Base-by-base conservation (phyloP, 2,113 vertebrate species). In the Scortum barcoo region DNA sequence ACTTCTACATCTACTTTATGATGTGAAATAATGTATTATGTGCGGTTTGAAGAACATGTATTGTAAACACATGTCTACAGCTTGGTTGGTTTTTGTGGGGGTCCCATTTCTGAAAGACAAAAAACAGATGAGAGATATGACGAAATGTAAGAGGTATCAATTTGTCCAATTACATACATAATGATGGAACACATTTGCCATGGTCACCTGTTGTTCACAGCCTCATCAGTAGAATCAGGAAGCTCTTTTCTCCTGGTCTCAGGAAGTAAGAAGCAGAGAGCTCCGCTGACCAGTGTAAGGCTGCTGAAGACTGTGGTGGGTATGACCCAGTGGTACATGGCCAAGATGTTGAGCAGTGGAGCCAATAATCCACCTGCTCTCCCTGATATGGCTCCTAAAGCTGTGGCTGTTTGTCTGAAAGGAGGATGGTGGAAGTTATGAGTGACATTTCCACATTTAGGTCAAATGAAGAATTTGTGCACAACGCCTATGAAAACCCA, bases 341-440 rank as follows among this genome's bases (percentile, higher is more conserved):
- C 81, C 85, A 96, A 61, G 57, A 96, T 88, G 42, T 77, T 87
- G 30, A 96, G 78, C 14, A 96, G 51, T 0, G 95, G 96, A 0
- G 93, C 81, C 56, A 95, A 0, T 62, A 96, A 89, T 20, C 90
- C 94, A 0, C 85, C 92, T 0, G 88, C 1, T 24, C 95, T 80
- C 0, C 38, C 90, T 0, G 78, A 63, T 0, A 93, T 89, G 1
- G 92, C 82, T 38, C 93, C 93, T 36, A 97, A 46, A 12, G 95
- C 94, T 76, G 93, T 66, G 22, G 95, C 95, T 0, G 88, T 95
- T 84, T 95, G 96, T 90, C 96, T 96, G 89, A 1, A 80, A 51
- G 7, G 3, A 13, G 19, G 3, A 10, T 6, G 20, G 44, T 50
- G 26, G 16, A 50, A 70, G 9, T 4, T 46, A 53, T 50, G 22